Conservation (phyloP, 2,888 invertebrate genomes). For the Byasa hedistus region DNA sequence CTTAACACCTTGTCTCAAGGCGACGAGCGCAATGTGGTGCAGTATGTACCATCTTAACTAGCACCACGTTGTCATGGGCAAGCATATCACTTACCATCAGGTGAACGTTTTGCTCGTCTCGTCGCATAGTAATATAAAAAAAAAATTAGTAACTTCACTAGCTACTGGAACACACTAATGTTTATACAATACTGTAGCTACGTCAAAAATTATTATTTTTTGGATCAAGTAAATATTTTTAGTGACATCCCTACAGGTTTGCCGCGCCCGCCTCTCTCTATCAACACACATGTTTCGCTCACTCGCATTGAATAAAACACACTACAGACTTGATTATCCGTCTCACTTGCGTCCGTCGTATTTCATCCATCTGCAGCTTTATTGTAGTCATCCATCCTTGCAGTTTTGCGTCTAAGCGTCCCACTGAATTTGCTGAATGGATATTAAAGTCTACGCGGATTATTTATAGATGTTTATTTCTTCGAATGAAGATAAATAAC, state of each 20-base stretch:
- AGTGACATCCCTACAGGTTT: slow-evolving; percentile 12
- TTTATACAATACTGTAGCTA: no score
- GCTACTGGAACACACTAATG: no score
- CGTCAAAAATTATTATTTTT: background rate
- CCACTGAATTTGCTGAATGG: slow-evolving; percentile 17
- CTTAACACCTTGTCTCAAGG: no score
- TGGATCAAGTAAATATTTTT: background rate
- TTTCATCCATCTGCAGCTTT: slow-evolving; percentile 18
- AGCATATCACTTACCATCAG: no score
- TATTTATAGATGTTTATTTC: background rate
- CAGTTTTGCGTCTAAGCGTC: slow-evolving; percentile 11
- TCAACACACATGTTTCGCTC: slow-evolving; percentile 18
- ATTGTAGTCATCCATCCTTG: slow-evolving; percentile 13
- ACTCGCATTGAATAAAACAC: slow-evolving; percentile 9
- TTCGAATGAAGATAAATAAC: background rate
- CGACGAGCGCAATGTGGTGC: no score
- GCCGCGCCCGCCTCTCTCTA: slow-evolving; percentile 10
- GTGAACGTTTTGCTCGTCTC: no score
- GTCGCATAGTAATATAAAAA: no score
- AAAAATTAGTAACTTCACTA: no score
- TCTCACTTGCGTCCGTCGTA: slow-evolving; percentile 18
- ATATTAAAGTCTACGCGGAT: slow-evolving; percentile 9
- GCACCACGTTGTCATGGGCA: no score
- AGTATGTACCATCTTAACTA: no score
- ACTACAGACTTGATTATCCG: slow-evolving; percentile 22